Evolutionary conservation across 2,888 invertebrate species (phyloP).

Genomic region (Agrochola litura): DNA sequence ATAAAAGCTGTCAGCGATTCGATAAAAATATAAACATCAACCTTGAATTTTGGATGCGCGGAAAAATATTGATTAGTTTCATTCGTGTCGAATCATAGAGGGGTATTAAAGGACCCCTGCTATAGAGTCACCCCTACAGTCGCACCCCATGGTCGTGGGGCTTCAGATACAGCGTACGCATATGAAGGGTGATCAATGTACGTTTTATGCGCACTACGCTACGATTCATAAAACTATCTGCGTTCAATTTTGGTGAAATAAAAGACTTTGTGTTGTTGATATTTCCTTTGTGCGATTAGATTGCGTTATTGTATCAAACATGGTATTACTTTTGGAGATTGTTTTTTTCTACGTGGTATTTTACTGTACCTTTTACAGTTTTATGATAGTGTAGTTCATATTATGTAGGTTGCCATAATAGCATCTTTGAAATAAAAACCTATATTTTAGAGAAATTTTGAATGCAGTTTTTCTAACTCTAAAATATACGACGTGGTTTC

Average conservation of each 20-base stretch:
- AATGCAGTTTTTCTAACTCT: neutral
- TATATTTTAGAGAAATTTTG: rapidly evolving
- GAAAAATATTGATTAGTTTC: slow-evolving; percentile 62
- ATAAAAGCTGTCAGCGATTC: neutral
- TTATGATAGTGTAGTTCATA: neutral
- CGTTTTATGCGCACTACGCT: slow-evolving; percentile 35
- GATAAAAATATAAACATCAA: slow-evolving; percentile 7
- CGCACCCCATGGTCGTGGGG: slow-evolving; percentile 48
- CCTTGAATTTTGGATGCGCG: slow-evolving; percentile 32
- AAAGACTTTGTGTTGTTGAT: slow-evolving; percentile 26
- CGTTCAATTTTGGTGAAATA: slow-evolving; percentile 39
- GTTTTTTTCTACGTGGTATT: neutral
- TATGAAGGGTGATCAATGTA: slow-evolving; percentile 47
- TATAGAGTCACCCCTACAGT: slow-evolving; percentile 50
- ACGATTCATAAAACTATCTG: slow-evolving; percentile 48
- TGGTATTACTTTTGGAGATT: slow-evolving; percentile 25
- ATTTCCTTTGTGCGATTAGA: slow-evolving; percentile 32
- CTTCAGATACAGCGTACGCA: slow-evolving; percentile 23
- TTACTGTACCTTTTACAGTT: neutral
- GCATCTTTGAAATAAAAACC: neutral
- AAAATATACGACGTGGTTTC: neutral
- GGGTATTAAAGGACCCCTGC: slow-evolving; percentile 58
- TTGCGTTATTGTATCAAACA: slow-evolving; percentile 37
- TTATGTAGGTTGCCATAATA: neutral
- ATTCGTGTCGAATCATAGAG: slow-evolving; percentile 54